Evolutionary conservation across 92 coral and sea anemone species (phyloP).

Genomic region (Epizoanthus illoricatus): DNA sequence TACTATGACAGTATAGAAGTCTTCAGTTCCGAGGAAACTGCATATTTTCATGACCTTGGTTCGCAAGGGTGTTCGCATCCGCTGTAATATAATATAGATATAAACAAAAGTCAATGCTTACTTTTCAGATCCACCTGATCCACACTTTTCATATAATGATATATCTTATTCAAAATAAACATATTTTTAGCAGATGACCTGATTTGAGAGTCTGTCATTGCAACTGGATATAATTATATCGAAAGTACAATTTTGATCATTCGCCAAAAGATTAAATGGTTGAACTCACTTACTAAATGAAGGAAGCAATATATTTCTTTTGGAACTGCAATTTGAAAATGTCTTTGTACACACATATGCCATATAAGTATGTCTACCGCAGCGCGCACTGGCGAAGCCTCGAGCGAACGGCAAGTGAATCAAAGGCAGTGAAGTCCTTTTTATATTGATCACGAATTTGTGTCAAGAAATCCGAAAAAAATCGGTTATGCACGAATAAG

Average conservation of each 20-base stretch:
- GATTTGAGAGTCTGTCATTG: not conserved
- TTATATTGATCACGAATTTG: not conserved
- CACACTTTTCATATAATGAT: too few species aligned
- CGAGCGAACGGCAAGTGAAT: not conserved
- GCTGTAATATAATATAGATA: constrained; percentile 53
- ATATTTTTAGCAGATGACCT: not conserved
- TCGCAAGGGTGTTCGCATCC: constrained; percentile 88
- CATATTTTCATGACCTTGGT: constrained; percentile 74
- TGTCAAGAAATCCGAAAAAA: not conserved
- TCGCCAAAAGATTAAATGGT: not conserved
- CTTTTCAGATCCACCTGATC: constrained; percentile 1
- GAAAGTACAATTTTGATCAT: not conserved
- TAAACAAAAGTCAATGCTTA: not conserved
- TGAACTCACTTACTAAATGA: too few species aligned
- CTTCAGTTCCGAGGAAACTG: constrained; percentile 98
- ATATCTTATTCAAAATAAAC: too few species aligned
- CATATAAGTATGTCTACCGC: too few species aligned
- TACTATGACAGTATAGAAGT: constrained; percentile 83
- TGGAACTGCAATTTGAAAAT: too few species aligned
- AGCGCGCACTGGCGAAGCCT: too few species aligned
- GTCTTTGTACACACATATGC: too few species aligned
- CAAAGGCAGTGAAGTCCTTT: not conserved
- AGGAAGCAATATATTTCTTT: too few species aligned
- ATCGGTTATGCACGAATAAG: not conserved
- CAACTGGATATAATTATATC: not conserved